Evolutionary conservation across 2,888 invertebrate species (phyloP), one percentile per base, ranked within the genome.

Genomic region (Aelia acuminata): DNA sequence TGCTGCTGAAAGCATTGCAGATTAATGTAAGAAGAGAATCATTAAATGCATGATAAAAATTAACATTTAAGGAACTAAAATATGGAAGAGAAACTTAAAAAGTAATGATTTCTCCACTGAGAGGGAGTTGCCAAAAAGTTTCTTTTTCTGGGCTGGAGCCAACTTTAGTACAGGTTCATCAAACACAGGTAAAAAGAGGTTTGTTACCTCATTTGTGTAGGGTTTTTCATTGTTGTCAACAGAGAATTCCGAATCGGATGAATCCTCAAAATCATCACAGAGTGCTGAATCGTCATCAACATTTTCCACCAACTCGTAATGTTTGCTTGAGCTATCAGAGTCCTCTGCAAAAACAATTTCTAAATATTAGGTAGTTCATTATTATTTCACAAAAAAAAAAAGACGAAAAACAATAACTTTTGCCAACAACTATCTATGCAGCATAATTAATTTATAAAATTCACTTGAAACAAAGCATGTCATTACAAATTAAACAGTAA

Each of bases 221-320:
- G 85, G 63, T 53, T 85, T 85, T 39, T 85, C 43, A 63, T 88
- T 88, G 39, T 85, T 70, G 15, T 63, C 85, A 22, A 70, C 75
- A 43, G 88, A 88, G n/a, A 89, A 90, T 63, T 90, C 91, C 3
- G 90, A 90, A 63, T 90, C 90, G 31, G 90, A 90, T 15, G 90
- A 90, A 85, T 89, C 90, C 85, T 89, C 89, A 88, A 90, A 90
- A 84, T 90, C 90, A 88, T 91, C 90, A 50, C 88, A 89, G 85
- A 89, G 85, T 4, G 89, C 87, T 18, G 89, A 89, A 35, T 90
- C 90, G 43, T 90, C 90, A 84, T 90, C 90, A 5, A 63, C 35
- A 43, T 89, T 87, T 31, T 90, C 89, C 7, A 90, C 89, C 3
- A 89, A 50, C 57, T 90, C 90, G 75, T 89, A 90, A 15, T 90